phyloP scores from a whole-genome alignment of 23 tunicate genomes.

The Aplidium turbinatum region DNA sequence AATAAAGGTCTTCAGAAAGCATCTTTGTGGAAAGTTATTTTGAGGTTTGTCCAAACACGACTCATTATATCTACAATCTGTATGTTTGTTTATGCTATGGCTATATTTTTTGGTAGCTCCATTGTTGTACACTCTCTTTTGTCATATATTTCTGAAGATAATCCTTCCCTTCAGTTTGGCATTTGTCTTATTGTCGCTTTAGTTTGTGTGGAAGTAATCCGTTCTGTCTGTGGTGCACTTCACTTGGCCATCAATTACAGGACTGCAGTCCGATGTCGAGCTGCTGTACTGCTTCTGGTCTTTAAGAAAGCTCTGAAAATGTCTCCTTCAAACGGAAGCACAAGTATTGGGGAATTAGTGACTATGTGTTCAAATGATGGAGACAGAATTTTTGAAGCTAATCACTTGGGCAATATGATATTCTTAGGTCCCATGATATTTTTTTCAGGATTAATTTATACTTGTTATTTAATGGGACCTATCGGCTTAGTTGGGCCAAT shows the following conservation, averaged over 20 bases:
- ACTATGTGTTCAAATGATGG: conserved; percentile 91
- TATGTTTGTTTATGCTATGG: conserved; percentile 22
- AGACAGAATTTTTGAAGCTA: conserved; percentile 73
- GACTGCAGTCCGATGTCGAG: conserved; percentile 54
- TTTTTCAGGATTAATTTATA: conserved; percentile 46
- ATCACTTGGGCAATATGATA: conserved; percentile 29
- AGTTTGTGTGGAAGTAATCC: conserved; percentile 33
- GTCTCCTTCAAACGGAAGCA: conserved; percentile 18
- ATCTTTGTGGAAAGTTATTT: conserved; percentile 46
- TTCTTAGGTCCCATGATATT: conserved; percentile 56
- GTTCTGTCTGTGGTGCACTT: conserved; percentile 31
- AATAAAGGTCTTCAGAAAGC: conserved; percentile 51
- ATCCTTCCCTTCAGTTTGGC: conserved; percentile 20
- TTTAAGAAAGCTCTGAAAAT: conserved; percentile 67
- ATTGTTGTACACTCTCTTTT: conserved; percentile 47
- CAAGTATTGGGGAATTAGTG: conserved; percentile 72
- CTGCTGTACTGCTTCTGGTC: conserved; percentile 50
- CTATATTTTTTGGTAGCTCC: conserved; percentile 51
- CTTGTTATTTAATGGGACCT: conserved; percentile 62
- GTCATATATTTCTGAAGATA: conserved; percentile 32
- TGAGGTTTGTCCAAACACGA: conserved; percentile 62
- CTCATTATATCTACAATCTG: conserved; percentile 33
- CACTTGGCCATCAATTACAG: conserved; percentile 60
- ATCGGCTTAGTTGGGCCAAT: conserved; percentile 60
- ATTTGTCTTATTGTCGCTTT: conserved; percentile 25